A percentile compares a stretch with the other conserved stretches of the same genome.
Evolutionary conservation across 2,888 invertebrate genomes (phyloP).

Genomic region (Thera britannica): DNA sequence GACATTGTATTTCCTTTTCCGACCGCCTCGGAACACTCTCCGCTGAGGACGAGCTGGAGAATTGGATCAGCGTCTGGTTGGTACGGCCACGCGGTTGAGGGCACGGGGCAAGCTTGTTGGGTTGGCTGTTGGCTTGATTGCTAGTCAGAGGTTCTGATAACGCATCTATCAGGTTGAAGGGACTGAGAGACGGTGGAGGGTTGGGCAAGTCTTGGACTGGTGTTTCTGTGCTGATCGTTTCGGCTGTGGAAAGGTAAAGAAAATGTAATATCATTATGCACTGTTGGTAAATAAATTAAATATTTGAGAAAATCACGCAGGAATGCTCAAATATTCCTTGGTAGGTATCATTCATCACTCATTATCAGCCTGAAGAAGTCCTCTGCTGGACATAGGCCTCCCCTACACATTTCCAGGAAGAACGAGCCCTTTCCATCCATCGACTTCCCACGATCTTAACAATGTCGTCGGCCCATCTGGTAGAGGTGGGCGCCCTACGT

Average conservation of each 20-base stretch:
- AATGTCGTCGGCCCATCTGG: too few relatives aligned
- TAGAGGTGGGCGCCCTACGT: too few relatives aligned
- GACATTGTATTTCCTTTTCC: conserved; percentile 56
- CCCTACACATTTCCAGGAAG: too few relatives aligned
- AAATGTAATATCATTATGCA: neutral
- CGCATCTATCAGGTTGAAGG: conserved; percentile 65
- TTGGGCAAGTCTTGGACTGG: conserved; percentile 63
- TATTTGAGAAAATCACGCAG: too few relatives aligned
- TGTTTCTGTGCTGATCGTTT: conserved; percentile 50
- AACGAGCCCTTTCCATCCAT: too few relatives aligned
- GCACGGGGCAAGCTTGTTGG: neutral
- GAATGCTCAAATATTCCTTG: too few relatives aligned
- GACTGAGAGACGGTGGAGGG: conserved; percentile 29
- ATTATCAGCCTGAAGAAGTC: too few relatives aligned
- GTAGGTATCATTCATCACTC: too few relatives aligned
- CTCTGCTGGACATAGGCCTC: too few relatives aligned
- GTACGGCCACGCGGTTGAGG: neutral
- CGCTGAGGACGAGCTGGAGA: conserved; percentile 69
- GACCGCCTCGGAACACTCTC: conserved; percentile 58
- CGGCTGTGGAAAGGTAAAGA: conserved; percentile 48
- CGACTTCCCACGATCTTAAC: too few relatives aligned
- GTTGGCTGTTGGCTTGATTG: neutral
- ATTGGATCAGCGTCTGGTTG: conserved; percentile 55
- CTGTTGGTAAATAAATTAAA: too few relatives aligned
- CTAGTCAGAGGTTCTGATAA: conserved; percentile 63